A percentile compares a stretch with the other conserved stretches of the same genome.
Evolutionary conservation across 2,888 invertebrate genomes (phyloP).

Genomic region (Notocelia uddmanniana): DNA sequence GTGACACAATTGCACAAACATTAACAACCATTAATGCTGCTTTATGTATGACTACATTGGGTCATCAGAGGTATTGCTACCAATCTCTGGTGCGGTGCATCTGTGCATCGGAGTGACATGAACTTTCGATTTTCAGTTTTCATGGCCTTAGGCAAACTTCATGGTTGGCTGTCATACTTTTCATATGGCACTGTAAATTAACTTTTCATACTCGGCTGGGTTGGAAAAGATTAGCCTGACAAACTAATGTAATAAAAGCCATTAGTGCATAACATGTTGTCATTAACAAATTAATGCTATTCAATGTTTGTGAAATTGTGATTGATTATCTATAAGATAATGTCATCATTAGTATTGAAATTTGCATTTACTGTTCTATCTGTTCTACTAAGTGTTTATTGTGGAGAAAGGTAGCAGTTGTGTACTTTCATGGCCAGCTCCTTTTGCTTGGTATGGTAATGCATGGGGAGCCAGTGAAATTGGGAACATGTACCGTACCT

Average conservation of each 20-base stretch:
- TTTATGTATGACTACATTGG: not conserved
- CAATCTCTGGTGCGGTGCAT: no score
- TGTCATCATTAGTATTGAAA: slow-evolving; percentile 31
- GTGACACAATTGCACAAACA: slow-evolving; percentile 5
- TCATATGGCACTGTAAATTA: not conserved
- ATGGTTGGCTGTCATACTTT: not conserved
- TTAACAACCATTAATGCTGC: not conserved
- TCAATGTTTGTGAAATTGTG: slow-evolving; percentile 6
- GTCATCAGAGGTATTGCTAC: not conserved
- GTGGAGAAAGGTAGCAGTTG: not conserved
- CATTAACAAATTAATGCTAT: not conserved
- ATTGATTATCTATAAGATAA: slow-evolving; percentile 30
- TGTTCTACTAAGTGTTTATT: slow-evolving; percentile 17
- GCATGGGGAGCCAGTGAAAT: not conserved
- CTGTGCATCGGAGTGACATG: no score
- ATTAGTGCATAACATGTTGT: not conserved
- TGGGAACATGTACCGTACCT: slow-evolving; percentile 12
- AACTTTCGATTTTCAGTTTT: no score
- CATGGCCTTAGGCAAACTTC: not conserved
- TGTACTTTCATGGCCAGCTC: slow-evolving; percentile 9
- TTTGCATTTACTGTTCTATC: slow-evolving; percentile 43
- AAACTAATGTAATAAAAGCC: not conserved
- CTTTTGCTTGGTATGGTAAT: not conserved
- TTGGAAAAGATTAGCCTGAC: no score
- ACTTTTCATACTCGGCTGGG: no score